Evolutionary conservation across 2,113 vertebrate species (phyloP), one percentile per base, ranked within the genome.

Genomic region (Sebastes schlegelii): DNA sequence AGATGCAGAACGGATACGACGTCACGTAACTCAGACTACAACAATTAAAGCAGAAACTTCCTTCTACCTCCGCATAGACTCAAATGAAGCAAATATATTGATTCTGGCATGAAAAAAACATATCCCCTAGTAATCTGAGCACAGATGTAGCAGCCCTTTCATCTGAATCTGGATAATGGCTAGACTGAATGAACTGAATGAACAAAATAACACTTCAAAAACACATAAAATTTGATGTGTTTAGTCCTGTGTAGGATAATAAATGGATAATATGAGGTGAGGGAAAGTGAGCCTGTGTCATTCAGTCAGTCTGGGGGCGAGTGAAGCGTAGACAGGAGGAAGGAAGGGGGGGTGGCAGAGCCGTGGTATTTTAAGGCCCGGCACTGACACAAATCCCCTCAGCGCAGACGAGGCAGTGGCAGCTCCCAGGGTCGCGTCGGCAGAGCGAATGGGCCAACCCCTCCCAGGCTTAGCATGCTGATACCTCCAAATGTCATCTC

Each of bases 401-500:
- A 62, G 89, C 77, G 11, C 79, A 90, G 91, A 86, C 71, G 70
- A 90, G 91, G 92, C 88, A 88, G 90, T 86, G 92, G 92, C 92
- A 92, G 89, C 93, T 93, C 86, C 77, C 85, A 83, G 92, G 92
- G 92, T 94, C 88, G 70, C 71, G 80, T 90, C 91, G 73, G 86
- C 90, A 91, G 90, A 79, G 91, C 81, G 70, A 80, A 80, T 72
- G 84, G 88, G 81, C 90, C 85, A 86, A 85, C 91, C 88, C 88
- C 84, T 88, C 88, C 84, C 91, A 90, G 92, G 86, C 91, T 92
- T 57, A 87, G 88, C 93, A 92, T 90, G 94, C 94, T 93, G 93
- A 94, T 94, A 91, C 94, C 91, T 93, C 92, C 87, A 94, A 95
- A 95, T 95, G 94, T 95, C 94, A 94, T 89, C 88, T 90, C 87